Evolutionary conservation across 2,888 invertebrate genomes (phyloP).

Genomic region (Hylaea fasciaria): DNA sequence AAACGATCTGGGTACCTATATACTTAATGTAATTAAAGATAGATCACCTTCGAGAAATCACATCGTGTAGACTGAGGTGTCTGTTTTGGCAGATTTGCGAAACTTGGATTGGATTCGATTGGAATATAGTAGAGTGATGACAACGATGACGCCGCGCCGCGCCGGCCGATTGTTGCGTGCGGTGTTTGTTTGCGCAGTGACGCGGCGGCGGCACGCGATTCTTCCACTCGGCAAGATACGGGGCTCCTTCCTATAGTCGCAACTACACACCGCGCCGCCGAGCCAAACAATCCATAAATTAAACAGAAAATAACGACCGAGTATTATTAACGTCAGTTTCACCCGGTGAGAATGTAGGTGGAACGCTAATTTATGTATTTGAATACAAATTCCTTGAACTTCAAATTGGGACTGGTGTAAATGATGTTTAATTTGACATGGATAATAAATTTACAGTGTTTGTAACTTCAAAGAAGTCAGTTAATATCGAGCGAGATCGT

Average conservation of each 20-base stretch:
- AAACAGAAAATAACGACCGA: conserved; percentile 17
- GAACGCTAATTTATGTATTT: conserved; percentile 23
- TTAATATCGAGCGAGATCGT: conserved; percentile 5
- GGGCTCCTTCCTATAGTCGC: conserved; percentile 9
- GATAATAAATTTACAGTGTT: not conserved
- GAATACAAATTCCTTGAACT: conserved; percentile 27
- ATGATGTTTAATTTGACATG: conserved; percentile 16
- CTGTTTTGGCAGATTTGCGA: not conserved
- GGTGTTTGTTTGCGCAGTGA: conserved; percentile 45
- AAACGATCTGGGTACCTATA: not conserved
- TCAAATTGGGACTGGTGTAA: conserved; percentile 14
- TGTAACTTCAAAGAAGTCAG: not conserved
- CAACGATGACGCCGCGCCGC: conserved; percentile 38
- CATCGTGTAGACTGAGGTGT: not conserved
- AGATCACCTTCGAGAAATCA: not conserved
- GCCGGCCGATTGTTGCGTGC: conserved; percentile 36
- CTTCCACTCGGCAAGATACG: conserved; percentile 10
- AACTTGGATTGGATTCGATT: conserved; percentile 18
- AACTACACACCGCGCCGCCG: conserved; percentile 4
- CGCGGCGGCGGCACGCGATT: conserved; percentile 28
- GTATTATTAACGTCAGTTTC: conserved; percentile 16
- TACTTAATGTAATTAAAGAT: no score
- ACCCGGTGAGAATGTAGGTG: conserved; percentile 27
- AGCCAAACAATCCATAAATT: conserved; percentile 26
- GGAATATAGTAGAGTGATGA: conserved; percentile 42